phyloP scores from a whole-genome alignment of 2,113 vertebrate species.

The Mugil cephalus region DNA sequence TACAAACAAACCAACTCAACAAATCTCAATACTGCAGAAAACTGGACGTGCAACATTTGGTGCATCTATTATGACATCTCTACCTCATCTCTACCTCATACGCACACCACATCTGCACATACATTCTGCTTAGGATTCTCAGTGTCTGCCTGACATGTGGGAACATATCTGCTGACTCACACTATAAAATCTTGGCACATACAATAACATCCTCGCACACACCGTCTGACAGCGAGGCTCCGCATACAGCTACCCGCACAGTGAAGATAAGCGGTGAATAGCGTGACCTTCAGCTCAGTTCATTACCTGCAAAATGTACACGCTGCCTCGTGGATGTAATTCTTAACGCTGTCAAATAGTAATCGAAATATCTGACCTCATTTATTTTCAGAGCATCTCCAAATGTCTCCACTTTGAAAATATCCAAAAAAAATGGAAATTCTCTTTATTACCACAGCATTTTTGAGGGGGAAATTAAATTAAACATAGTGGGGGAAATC shows the following conservation, averaged over 20 bases:
- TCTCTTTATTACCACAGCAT: neutral
- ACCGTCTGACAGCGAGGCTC: neutral
- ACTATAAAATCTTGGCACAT: constrained; percentile 7
- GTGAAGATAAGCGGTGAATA: neutral
- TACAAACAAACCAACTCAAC: too few relatives aligned
- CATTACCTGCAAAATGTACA: neutral
- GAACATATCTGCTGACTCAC: constrained; percentile 1
- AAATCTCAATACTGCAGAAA: too few relatives aligned
- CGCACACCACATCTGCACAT: constrained; percentile 25
- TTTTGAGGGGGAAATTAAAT: neutral
- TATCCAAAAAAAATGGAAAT: neutral
- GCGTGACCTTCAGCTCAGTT: neutral
- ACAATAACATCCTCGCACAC: neutral
- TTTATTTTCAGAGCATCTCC: neutral
- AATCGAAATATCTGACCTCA: neutral
- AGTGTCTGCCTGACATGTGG: constrained; percentile 22
- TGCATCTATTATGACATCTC: neutral
- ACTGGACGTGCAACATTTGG: too few relatives aligned
- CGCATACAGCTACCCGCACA: neutral
- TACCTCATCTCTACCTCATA: neutral
- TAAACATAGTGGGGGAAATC: too few relatives aligned
- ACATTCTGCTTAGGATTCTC: constrained; percentile 11
- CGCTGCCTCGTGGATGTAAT: neutral
- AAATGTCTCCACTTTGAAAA: neutral
- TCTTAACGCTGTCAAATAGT: neutral